Evolutionary conservation across 2,888 invertebrate species (phyloP).

Genomic region (Idaea straminata): DNA sequence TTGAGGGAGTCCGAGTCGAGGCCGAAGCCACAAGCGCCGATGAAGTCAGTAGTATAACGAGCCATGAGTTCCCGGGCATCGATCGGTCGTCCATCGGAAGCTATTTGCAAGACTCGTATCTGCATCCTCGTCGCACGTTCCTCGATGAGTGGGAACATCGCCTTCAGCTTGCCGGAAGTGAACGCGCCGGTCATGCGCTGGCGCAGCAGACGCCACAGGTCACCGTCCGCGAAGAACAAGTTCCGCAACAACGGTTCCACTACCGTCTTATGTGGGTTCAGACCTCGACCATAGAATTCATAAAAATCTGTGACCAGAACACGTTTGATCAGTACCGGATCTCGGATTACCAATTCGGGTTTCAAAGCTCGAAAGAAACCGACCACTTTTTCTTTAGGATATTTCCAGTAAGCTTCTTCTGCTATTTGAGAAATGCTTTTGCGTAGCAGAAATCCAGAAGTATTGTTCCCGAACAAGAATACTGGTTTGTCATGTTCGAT

Average conservation of each 20-base stretch:
- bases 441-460: constrained; percentile 26
- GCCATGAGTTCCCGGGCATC: constrained; percentile 55
- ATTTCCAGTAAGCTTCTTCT: constrained; percentile 41
- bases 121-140: constrained; percentile 48
- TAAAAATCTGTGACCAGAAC: constrained; percentile 44
- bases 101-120: constrained; percentile 28
- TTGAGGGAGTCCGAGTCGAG: constrained; percentile 46
- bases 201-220: constrained; percentile 51
- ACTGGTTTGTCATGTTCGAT: constrained; percentile 43
- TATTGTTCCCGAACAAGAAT: constrained; percentile 38
- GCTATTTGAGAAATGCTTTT: constrained; percentile 39
- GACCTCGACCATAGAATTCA: constrained; percentile 43
- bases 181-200: constrained; percentile 56
- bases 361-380: constrained; percentile 39
- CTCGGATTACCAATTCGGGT: constrained; percentile 43
- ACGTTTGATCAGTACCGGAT: constrained; percentile 45
- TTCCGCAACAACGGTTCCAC: constrained; percentile 49
- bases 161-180: constrained; percentile 49
- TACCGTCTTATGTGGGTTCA: constrained; percentile 36
- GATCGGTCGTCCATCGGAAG: constrained; percentile 27
- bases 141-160: constrained; percentile 54
- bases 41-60: constrained; percentile 51
- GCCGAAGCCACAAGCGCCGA: constrained; percentile 53
- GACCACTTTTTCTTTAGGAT: constrained; percentile 45
- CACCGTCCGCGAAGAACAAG: constrained; percentile 51